These are phyloP conservation scores for Andrena haemorrhoa DNA, from an alignment of 2,888 invertebrate genomes.

Conservation along the genomic window DNA sequence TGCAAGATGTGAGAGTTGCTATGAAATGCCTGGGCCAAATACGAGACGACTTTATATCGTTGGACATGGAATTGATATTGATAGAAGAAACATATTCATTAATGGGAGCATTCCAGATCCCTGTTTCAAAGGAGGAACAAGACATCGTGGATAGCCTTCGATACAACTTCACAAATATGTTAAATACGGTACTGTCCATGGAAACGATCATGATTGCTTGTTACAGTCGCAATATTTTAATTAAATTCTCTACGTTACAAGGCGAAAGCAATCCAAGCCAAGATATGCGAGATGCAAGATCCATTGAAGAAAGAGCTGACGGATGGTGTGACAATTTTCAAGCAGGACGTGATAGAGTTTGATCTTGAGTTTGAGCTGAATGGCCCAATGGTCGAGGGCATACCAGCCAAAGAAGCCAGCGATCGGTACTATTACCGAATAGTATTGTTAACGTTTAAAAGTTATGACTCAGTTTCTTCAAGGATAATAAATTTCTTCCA, in stretches of 20 bases:
- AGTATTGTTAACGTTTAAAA: neutral
- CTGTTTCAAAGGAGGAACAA: conserved; percentile 91
- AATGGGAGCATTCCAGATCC: conserved; percentile 89
- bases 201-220: neutral
- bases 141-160: conserved; percentile 92
- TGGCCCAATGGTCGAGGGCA: conserved; percentile 94
- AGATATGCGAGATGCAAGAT: conserved; percentile 91
- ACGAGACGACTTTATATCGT: conserved; percentile 91
- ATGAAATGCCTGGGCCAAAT: conserved; percentile 92
- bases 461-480: too few relatives aligned
- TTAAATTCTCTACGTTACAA: conserved; percentile 63
- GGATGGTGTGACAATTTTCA: conserved; percentile 89
- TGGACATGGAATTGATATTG: conserved; percentile 91
- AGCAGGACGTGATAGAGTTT: conserved; percentile 89
- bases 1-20: conserved; percentile 92
- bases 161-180: conserved; percentile 91
- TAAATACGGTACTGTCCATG: conserved; percentile 87
- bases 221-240: neutral
- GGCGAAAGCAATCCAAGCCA: conserved; percentile 90
- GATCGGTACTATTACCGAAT: conserved; percentile 86
- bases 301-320: conserved; percentile 90
- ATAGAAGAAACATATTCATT: conserved; percentile 93
- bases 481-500: conserved; percentile 73
- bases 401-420: conserved; percentile 94
- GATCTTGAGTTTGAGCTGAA: conserved; percentile 90